Conservation (phyloP, 2,797 vertebrate species). For the Delichon dasypus region DNA sequence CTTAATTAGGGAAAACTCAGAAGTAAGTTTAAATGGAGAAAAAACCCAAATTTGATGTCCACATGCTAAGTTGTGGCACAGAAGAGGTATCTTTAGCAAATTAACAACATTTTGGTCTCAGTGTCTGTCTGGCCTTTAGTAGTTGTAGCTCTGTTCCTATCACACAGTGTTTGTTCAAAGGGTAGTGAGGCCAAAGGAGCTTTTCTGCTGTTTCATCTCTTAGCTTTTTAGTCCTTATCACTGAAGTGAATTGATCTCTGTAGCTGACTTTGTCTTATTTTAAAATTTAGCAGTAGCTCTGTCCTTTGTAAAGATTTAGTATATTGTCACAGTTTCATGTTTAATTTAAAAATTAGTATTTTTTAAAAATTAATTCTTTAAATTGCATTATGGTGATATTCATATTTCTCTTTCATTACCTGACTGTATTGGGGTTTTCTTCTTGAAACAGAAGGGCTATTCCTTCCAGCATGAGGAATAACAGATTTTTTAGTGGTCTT, state of each 20-base stretch:
- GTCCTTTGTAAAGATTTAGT: neutral
- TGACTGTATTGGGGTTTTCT: neutral
- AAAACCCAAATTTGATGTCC: neutral
- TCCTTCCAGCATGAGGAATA: neutral
- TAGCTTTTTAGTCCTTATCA: slow-evolving; percentile 9
- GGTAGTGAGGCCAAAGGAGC: neutral
- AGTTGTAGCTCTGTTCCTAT: neutral
- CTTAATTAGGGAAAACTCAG: neutral
- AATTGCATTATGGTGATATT: neutral
- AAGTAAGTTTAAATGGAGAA: neutral
- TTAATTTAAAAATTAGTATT: neutral
- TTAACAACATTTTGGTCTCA: neutral
- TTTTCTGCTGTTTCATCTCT: slow-evolving; percentile 32
- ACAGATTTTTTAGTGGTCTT: neutral
- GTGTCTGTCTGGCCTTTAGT: neutral
- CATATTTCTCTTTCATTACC: neutral
- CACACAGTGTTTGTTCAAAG: neutral
- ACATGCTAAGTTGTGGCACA: neutral
- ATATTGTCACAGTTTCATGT: neutral
- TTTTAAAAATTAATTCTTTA: neutral
- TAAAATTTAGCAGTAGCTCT: neutral
- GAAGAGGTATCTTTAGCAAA: neutral
- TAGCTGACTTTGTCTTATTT: neutral
- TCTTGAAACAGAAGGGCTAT: neutral
- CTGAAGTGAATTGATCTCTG: neutral